phyloP scores from a whole-genome alignment of 1,140 invertebrate species.

The Pseudoatta argentina region DNA sequence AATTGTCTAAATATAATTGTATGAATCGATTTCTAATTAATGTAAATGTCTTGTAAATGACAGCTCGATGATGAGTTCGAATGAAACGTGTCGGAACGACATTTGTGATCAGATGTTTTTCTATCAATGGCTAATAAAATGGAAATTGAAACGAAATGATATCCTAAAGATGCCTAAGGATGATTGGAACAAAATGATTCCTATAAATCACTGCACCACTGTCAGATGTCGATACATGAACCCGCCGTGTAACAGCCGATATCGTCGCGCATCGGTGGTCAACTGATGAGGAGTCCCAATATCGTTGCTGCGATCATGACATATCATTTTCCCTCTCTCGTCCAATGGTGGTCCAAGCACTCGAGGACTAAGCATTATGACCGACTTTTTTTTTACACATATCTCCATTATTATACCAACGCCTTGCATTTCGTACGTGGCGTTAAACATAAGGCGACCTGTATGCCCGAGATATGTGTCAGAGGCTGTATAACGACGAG shows the following conservation, averaged over 20 bases:
- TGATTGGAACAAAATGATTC: neutral
- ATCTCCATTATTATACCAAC: neutral
- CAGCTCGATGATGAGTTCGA: neutral
- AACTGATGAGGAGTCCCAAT: slow-evolving; percentile 31
- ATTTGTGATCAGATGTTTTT: neutral
- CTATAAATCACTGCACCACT: slow-evolving; percentile 54
- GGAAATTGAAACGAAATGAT: neutral
- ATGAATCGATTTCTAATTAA: neutral
- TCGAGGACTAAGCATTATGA: neutral
- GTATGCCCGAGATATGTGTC: slow-evolving; percentile 67
- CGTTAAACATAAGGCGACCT: slow-evolving; percentile 9
- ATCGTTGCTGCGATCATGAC: neutral
- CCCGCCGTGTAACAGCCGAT: neutral
- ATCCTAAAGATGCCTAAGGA: neutral
- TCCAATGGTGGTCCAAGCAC: neutral
- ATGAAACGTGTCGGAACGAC: neutral
- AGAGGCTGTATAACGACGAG: slow-evolving; percentile 69
- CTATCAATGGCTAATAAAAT: neutral
- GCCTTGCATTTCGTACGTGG: neutral
- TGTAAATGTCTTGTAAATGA: neutral
- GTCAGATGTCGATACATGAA: neutral
- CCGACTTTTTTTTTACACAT: neutral
- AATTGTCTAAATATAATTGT: neutral
- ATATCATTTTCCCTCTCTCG: slow-evolving; percentile 26
- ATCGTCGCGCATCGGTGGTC: slow-evolving; percentile 22